phyloP scores from a whole-genome alignment of 2,113 vertebrate species.

The Fulmarus glacialis region DNA sequence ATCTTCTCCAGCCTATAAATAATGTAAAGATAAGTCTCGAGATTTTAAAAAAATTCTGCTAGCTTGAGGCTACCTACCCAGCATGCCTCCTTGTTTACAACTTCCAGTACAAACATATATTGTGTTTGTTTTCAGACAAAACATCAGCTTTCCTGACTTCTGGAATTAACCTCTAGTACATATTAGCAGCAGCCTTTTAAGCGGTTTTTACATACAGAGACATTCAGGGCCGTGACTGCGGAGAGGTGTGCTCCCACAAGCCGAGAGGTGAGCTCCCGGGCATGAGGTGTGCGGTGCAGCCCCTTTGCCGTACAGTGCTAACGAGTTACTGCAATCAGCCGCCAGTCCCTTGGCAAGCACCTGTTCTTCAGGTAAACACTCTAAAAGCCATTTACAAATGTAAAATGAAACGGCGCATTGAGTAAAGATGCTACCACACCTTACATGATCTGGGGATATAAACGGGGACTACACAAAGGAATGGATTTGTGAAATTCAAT shows the following conservation, averaged over 20 bases:
- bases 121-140: conserved; percentile 43
- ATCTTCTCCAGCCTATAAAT: conserved; percentile 63
- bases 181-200: background rate
- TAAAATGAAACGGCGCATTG: fast-evolving
- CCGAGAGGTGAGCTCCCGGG: background rate
- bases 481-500: background rate
- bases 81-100: conserved; percentile 70
- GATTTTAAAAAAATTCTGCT: conserved; percentile 44
- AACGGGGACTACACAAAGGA: background rate
- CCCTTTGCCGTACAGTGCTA: background rate
- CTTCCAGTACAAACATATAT: conserved; percentile 34
- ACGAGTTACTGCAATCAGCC: background rate
- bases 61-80: conserved; percentile 63
- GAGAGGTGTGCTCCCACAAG: background rate
- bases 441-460: background rate
- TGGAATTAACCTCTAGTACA: conserved; percentile 52
- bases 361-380: background rate
- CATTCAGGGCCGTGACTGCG: fast-evolving
- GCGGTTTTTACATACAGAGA: background rate
- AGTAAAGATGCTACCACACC: background rate
- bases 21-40: conserved; percentile 51
- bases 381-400: background rate
- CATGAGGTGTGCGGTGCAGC: background rate
- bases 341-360: background rate
- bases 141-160: conserved; percentile 29